Base-by-base conservation (phyloP, 2,888 invertebrate species). In the Neelides folsomi region DNA sequence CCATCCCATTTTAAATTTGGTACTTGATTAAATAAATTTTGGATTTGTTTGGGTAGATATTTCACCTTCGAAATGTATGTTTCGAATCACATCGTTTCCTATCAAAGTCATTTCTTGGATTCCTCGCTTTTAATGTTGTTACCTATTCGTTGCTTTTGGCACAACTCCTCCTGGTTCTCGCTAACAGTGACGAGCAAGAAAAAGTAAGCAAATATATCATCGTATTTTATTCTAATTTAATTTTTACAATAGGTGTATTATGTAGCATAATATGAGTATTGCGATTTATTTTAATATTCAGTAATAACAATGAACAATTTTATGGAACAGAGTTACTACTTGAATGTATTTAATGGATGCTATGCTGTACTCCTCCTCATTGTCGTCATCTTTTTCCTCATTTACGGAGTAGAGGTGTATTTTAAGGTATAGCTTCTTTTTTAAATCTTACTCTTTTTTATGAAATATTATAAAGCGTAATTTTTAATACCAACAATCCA, bases 361-460 rank as follows among this genome's bases (percentile, higher is more conserved):
- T 92, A 92, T 70, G 92, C 92, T 1, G 82, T 85, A n/a, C 75
- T 93, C 47, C 78, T 92, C 55, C 82, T 92, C 69, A 82, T 92
- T 55, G 87, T 89, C 42, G 88, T 92, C 53, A 77, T 89, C 13
- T 89, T 92, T 74, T 93, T 92, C 73, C 79, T 93, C 48, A 88
- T 90, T 62, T 93, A 92, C 70, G 92, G 93, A 45, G 86, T 92
- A 16, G 90, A 92, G 73, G 90, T 93, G 8, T 93, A 81, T 71
- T 90, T 93, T 69, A 92, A 90, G 80, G 86, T 86, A 70, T 63
- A 49, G 12, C 35, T 16, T 44, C 38, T 18, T 7, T 9, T 8
- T 13, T 2, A 45, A 48, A 12, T 20, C 15, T 6, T 40, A 7
- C n/a, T 40, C 7, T 40, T 40, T 40, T n/a, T n/a, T n/a, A n/a